These are phyloP conservation scores for Nycticryphes semicollaris DNA, from an alignment of 2,113 vertebrate species.

Conservation along the genomic window DNA sequence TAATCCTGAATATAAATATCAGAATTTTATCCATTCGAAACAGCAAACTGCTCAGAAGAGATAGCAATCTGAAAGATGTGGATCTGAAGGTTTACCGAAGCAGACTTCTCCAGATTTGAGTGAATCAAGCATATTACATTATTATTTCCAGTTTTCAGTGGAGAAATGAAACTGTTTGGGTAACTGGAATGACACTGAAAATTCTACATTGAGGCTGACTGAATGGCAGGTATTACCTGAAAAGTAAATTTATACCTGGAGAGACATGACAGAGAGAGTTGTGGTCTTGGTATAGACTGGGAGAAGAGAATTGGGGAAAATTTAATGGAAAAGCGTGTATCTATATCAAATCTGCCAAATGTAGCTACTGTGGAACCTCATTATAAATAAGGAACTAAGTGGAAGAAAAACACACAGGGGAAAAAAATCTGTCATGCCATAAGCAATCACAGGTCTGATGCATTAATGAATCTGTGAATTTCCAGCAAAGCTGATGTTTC, in stretches of 20 bases:
- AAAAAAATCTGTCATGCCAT: not conserved
- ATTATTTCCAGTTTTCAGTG: not conserved
- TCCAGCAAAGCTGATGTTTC: not conserved
- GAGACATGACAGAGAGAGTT: not conserved
- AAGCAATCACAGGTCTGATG: not conserved
- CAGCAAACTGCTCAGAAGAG: not conserved
- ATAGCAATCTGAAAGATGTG: not conserved
- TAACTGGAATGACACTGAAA: not conserved
- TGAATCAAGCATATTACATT: not conserved
- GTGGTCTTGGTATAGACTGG: not conserved
- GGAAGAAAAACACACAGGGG: not conserved
- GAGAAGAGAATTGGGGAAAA: not conserved
- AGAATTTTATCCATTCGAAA: slow-evolving; percentile 8
- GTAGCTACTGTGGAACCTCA: not conserved
- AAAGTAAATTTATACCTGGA: not conserved
- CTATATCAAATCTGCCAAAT: not conserved
- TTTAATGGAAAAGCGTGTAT: not conserved
- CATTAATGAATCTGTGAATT: not conserved
- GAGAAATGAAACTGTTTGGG: not conserved
- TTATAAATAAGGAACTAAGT: not conserved
- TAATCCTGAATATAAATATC: not conserved
- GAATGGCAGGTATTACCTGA: not conserved
- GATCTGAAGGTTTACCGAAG: not conserved
- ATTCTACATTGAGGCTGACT: not conserved
- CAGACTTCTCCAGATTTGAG: not conserved